Evolutionary conservation across 2,797 vertebrate species (phyloP).

Genomic region (Danio tinwini): DNA sequence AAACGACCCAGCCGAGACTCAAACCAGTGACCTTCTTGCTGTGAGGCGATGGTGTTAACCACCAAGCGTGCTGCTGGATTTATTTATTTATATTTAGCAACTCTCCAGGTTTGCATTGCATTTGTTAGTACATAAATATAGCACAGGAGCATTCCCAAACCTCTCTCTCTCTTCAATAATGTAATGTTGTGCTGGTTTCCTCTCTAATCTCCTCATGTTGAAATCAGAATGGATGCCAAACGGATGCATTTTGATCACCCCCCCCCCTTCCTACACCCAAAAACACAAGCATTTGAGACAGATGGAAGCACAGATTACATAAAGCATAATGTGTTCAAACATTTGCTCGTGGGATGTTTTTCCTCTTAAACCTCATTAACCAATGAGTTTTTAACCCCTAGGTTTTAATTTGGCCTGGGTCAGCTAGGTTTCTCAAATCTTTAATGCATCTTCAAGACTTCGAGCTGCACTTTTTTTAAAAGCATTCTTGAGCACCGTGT

Average conservation of each 20-base stretch:
- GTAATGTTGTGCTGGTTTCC: neutral
- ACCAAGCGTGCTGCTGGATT: too few relatives aligned
- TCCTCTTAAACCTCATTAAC: neutral
- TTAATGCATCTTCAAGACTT: too few relatives aligned
- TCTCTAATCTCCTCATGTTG: conserved; percentile 20
- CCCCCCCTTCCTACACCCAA: conserved; percentile 3
- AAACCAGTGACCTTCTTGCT: too few relatives aligned
- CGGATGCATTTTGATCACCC: neutral
- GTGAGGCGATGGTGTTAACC: too few relatives aligned
- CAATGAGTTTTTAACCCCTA: neutral
- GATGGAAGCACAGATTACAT: conserved; percentile 7
- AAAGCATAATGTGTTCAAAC: neutral
- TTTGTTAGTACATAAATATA: too few relatives aligned
- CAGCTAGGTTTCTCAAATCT: too few relatives aligned
- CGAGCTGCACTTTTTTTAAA: too few relatives aligned
- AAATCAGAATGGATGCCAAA: neutral
- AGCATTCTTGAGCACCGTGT: too few relatives aligned
- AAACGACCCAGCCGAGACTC: too few relatives aligned
- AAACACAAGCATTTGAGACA: neutral
- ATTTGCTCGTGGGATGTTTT: neutral
- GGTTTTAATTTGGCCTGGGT: neutral
- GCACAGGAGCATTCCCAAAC: neutral
- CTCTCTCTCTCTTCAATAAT: neutral
- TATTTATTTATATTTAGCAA: neutral
- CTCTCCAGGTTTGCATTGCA: neutral